Conservation (phyloP, 2,888 invertebrate genomes). For the Erebia aethiops region DNA sequence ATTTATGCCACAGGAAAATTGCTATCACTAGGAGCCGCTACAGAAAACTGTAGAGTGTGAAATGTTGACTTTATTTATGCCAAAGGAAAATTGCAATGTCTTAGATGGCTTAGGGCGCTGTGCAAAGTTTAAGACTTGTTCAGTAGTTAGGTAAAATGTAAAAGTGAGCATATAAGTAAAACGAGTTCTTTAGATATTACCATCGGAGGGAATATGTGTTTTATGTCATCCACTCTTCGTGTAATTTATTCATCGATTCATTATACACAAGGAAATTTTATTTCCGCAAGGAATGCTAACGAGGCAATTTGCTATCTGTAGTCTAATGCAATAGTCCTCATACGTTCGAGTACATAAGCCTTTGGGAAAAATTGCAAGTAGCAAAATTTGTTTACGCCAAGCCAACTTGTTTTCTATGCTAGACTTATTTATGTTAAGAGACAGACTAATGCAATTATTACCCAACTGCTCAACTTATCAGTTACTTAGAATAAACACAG, state of each 20-base stretch:
- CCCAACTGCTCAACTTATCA: not conserved
- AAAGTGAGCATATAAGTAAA: not conserved
- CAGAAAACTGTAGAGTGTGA: too few species aligned
- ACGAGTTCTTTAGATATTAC: not conserved
- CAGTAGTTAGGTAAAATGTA: too few species aligned
- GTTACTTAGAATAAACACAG: not conserved
- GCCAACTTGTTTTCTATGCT: not conserved
- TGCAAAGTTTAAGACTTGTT: too few species aligned
- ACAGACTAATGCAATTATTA: not conserved
- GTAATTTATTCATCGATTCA: constrained; percentile 23
- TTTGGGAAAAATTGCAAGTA: constrained; percentile 2
- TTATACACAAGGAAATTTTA: constrained; percentile 4
- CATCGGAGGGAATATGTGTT: constrained; percentile 3
- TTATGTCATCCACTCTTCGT: constrained; percentile 5
- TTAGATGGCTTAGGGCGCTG: too few species aligned
- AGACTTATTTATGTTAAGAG: not conserved
- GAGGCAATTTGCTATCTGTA: constrained; percentile 19
- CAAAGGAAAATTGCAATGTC: too few species aligned
- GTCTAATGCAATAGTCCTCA: constrained; percentile 14
- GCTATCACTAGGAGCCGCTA: too few species aligned
- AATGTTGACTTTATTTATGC: too few species aligned
- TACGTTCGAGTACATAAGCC: not conserved
- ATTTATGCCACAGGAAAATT: too few species aligned
- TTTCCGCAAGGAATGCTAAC: constrained; percentile 5
- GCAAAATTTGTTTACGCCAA: constrained; percentile 10